These are phyloP conservation scores for Agriotes lineatus DNA, from an alignment of 2,888 invertebrate species.

Conservation along the genomic window DNA sequence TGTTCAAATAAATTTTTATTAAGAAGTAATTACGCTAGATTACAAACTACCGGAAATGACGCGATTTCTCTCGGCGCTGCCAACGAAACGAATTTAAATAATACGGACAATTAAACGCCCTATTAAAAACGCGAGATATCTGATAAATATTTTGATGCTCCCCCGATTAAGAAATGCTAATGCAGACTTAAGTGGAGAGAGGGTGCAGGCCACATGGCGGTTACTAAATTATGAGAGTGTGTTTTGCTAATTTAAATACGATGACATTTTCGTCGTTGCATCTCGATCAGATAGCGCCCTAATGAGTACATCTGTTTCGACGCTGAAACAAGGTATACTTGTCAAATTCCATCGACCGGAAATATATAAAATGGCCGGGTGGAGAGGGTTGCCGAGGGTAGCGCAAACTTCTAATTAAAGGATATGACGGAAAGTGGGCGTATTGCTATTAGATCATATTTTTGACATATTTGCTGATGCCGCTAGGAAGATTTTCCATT, in stretches of 20 bases:
- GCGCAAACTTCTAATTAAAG: constrained; percentile 20
- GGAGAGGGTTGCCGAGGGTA: constrained; percentile 24
- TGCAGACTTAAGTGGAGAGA: constrained; percentile 33
- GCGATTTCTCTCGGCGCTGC: constrained; percentile 55
- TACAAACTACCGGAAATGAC: constrained; percentile 56
- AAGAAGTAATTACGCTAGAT: constrained; percentile 55
- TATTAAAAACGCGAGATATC: constrained; percentile 57
- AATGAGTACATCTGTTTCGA: constrained; percentile 46
- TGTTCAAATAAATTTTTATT: constrained; percentile 37
- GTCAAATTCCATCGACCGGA: constrained; percentile 41
- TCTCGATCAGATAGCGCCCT: constrained; percentile 39
- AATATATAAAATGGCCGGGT: constrained; percentile 25
- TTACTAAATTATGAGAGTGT: constrained; percentile 42
- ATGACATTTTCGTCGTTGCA: constrained; percentile 50
- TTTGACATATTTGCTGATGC: constrained; percentile 9
- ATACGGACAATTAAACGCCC: constrained; percentile 63
- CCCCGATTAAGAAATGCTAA: constrained; percentile 44
- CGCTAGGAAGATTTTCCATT: neutral
- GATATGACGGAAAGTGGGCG: constrained; percentile 27
- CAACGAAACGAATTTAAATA: constrained; percentile 56
- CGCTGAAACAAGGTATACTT: constrained; percentile 38
- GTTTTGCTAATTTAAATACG: constrained; percentile 56
- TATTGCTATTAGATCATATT: constrained; percentile 19
- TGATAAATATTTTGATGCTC: constrained; percentile 59
- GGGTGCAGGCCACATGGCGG: constrained; percentile 33